Evolutionary conservation across 2,888 invertebrate species (phyloP).

Genomic region (Drosophila mercatorum): DNA sequence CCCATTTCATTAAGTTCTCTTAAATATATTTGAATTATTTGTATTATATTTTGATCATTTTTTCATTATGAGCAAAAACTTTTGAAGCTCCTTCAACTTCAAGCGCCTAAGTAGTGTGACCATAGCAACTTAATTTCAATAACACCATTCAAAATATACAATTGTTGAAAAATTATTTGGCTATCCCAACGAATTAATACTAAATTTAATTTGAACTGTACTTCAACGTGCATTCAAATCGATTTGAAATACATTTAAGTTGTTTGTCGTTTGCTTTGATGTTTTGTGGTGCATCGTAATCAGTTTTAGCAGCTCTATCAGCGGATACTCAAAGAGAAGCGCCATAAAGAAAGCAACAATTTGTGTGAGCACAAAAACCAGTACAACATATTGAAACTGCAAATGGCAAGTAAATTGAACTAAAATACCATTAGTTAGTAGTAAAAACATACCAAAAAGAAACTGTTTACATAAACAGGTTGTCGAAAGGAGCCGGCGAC

Average conservation of each 20-base stretch:
- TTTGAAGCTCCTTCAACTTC: conserved; percentile 52
- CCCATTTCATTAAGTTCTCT: conserved; percentile 13
- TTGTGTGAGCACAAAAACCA: conserved; percentile 66
- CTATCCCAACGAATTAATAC: background rate
- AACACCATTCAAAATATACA: no score
- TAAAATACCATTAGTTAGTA: background rate
- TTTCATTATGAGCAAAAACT: conserved; percentile 18
- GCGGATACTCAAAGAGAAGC: conserved; percentile 75
- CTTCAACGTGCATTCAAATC: conserved; percentile 18
- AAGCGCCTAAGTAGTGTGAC: background rate
- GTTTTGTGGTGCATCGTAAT: conserved; percentile 23
- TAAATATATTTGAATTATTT: background rate
- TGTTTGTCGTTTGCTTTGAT: conserved; percentile 2
- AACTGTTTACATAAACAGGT: conserved; percentile 70
- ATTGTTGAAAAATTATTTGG: background rate
- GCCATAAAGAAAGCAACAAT: conserved; percentile 66
- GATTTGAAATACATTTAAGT: conserved; percentile 22
- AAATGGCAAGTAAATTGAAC: background rate
- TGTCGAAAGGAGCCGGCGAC: conserved; percentile 62
- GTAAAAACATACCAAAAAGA: conserved; percentile 68
- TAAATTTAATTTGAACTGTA: background rate
- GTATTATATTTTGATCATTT: conserved; percentile 5
- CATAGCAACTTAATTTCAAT: background rate
- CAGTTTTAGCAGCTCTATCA: conserved; percentile 57
- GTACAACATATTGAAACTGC: conserved; percentile 53